These are phyloP conservation scores for Caloenas nicobarica DNA, from an alignment of 2,113 vertebrate genomes.

Conservation along the genomic window DNA sequence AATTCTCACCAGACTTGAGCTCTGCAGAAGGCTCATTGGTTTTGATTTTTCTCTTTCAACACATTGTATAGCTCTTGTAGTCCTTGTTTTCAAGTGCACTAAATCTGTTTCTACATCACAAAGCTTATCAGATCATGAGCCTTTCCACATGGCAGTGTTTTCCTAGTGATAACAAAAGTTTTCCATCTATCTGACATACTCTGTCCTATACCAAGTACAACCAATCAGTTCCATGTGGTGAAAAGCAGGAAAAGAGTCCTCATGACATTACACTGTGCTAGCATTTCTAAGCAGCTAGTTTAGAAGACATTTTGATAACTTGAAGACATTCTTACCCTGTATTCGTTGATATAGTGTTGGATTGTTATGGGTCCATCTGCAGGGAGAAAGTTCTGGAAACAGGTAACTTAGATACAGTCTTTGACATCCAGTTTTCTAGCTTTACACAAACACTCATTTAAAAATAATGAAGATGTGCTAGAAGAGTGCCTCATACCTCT, in stretches of 20 bases:
- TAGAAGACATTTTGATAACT: neutral
- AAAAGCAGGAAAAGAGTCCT: neutral
- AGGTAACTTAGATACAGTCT: neutral
- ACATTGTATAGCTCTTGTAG: neutral
- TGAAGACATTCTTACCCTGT: neutral
- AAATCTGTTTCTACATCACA: neutral
- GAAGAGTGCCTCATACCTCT: neutral
- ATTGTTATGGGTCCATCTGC: neutral
- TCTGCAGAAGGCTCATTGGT: neutral
- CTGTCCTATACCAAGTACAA: neutral
- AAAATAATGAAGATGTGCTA: fast-evolving
- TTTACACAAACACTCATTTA: neutral
- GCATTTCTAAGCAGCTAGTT: neutral
- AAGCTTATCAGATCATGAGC: neutral
- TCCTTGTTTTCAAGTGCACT: neutral
- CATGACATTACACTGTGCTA: neutral
- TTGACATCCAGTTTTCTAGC: neutral
- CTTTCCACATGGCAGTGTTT: neutral
- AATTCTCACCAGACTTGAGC: neutral
- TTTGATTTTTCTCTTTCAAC: neutral
- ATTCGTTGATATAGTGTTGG: neutral
- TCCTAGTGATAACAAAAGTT: neutral
- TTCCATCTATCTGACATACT: neutral
- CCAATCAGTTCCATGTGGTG: neutral
- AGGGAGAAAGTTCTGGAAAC: neutral